A percentile compares a stretch with the other conserved stretches of the same genome.
Conservation (phyloP, 2,113 vertebrate genomes). For the Puma concolor region DNA sequence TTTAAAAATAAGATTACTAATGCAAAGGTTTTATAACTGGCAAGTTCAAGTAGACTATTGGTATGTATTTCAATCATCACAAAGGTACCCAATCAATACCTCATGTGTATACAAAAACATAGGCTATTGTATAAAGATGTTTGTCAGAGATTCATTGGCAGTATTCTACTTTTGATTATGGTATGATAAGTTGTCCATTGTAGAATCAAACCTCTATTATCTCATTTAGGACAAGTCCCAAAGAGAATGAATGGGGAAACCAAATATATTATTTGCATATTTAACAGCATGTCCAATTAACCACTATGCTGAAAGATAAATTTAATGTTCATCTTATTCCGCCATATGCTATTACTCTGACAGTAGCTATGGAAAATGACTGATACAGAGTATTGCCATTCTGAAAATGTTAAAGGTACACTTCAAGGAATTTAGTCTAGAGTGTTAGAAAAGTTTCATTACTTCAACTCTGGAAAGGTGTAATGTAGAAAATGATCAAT, state of each 20-base stretch:
- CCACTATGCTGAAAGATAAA: slow-evolving; percentile 84
- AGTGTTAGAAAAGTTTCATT: slow-evolving; percentile 34
- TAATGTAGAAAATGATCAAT: slow-evolving; percentile 41
- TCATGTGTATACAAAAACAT: slow-evolving; percentile 83
- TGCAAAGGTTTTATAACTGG: slow-evolving; percentile 67
- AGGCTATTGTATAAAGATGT: slow-evolving; percentile 87
- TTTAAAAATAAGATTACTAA: slow-evolving; percentile 70
- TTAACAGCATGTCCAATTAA: slow-evolving; percentile 87
- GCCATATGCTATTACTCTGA: slow-evolving; percentile 83
- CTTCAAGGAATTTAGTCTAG: slow-evolving; percentile 77
- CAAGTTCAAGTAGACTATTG: slow-evolving; percentile 79
- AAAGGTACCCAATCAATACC: slow-evolving; percentile 87
- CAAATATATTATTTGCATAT: slow-evolving; percentile 85
- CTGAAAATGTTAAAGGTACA: slow-evolving; percentile 81
- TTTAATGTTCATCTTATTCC: slow-evolving; percentile 86
- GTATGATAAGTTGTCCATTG: slow-evolving; percentile 81
- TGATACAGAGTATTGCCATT: slow-evolving; percentile 82
- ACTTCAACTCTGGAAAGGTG: slow-evolving; percentile 51
- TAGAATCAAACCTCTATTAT: slow-evolving; percentile 78
- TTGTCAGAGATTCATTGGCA: slow-evolving; percentile 89
- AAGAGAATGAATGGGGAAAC: slow-evolving; percentile 87
- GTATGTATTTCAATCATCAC: slow-evolving; percentile 82
- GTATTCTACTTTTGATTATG: slow-evolving; percentile 83
- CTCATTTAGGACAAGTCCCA: slow-evolving; percentile 84
- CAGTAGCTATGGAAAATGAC: slow-evolving; percentile 82